A percentile compares a stretch with the other conserved stretches of the same genome.
These are phyloP conservation scores for Verasper variegatus DNA, from an alignment of 2,113 vertebrate species.

Conservation along the genomic window DNA sequence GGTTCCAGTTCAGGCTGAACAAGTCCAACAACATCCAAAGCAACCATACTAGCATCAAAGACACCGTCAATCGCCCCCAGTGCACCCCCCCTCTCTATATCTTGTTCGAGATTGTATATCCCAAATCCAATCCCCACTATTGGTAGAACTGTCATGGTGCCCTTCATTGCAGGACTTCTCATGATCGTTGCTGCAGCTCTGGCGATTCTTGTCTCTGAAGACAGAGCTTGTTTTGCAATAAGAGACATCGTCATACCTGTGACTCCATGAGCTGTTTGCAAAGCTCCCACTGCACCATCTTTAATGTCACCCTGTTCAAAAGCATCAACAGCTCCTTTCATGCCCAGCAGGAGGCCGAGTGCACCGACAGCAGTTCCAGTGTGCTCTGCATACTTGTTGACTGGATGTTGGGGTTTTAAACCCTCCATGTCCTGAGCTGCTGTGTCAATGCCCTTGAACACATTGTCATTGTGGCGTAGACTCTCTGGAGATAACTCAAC, in stretches of 20 bases:
- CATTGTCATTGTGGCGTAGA: conserved; percentile 16
- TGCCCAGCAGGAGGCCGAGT: conserved; percentile 54
- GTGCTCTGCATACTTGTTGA: background rate
- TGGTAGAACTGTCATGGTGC: background rate
- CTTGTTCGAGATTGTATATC: conserved; percentile 40
- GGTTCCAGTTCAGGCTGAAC: conserved; percentile 34
- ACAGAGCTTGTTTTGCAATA: conserved; percentile 22
- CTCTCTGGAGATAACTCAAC: conserved; percentile 20
- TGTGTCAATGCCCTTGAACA: conserved; percentile 10
- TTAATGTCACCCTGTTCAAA: conserved; percentile 48
- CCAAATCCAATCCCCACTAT: conserved; percentile 48
- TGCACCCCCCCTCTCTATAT: conserved; percentile 26
- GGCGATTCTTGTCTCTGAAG: conserved; percentile 18
- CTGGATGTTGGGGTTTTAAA: background rate
- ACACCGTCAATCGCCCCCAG: too few species aligned
- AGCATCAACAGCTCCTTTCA: conserved; percentile 41
- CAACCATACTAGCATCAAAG: rapidly evolving
- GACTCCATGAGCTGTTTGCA: conserved; percentile 49
- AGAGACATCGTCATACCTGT: conserved; percentile 8
- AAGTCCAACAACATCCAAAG: conserved; percentile 2
- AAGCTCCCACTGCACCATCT: background rate
- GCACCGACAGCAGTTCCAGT: background rate
- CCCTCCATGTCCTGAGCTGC: conserved; percentile 31
- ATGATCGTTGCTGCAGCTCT: conserved; percentile 12
- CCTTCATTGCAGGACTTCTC: conserved; percentile 26